Conservation (phyloP, 2,888 invertebrate species). For the Pseudoips prasinana region DNA sequence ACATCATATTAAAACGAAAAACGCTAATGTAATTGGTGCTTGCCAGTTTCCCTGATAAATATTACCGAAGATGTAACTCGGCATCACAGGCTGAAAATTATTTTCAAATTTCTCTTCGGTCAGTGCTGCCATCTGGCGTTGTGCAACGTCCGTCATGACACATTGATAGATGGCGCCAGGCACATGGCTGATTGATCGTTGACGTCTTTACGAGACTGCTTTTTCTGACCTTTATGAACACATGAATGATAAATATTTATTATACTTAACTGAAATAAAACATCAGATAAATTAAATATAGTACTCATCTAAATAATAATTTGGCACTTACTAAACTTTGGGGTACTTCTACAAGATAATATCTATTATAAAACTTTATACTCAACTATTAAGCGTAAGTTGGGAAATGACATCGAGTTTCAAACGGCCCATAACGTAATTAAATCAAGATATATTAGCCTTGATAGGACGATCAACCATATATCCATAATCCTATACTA, state of each 20-base stretch:
- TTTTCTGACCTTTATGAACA: slow-evolving; percentile 19
- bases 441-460: neutral
- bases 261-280: too few species aligned
- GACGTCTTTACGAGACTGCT: slow-evolving; percentile 58
- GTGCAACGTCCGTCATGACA: slow-evolving; percentile 57
- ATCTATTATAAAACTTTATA: too few species aligned
- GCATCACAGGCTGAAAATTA: slow-evolving; percentile 63
- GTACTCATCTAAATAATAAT: too few species aligned
- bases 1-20: too few species aligned
- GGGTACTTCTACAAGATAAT: too few species aligned
- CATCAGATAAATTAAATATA: too few species aligned
- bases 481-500: neutral
- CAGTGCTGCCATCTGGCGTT: slow-evolving; percentile 72
- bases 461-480: neutral
- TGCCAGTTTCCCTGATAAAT: too few species aligned
- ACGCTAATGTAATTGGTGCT: too few species aligned
- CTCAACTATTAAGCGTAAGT: too few species aligned
- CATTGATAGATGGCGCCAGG: slow-evolving; percentile 77
- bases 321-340: too few species aligned
- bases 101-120: slow-evolving; percentile 69
- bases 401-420: too few species aligned
- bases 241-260: neutral
- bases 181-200: slow-evolving; percentile 72
- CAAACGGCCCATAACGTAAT: neutral
- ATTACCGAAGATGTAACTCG: too few species aligned